Conservation (phyloP, 2,888 invertebrate genomes). For the Buathra laborator region DNA sequence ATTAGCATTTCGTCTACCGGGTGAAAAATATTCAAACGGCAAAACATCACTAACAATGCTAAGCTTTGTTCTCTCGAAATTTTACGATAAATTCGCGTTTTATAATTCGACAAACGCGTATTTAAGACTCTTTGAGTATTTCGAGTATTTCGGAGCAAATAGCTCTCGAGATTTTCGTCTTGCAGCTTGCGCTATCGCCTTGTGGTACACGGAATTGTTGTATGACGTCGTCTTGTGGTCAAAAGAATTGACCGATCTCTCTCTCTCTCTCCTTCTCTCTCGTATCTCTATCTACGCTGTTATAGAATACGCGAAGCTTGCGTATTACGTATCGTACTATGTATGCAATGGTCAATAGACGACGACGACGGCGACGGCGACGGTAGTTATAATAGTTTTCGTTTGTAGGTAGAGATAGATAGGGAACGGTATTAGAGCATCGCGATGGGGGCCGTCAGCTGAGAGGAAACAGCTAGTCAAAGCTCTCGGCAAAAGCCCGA, state of each 20-base stretch:
- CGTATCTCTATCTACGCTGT: not conserved
- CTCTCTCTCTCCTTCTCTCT: not conserved
- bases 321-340: not conserved
- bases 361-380: constrained; percentile 3
- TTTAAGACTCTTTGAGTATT: too few species aligned
- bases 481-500: not conserved
- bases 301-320: not conserved
- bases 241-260: constrained; percentile 61
- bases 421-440: not conserved
- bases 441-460: constrained; percentile 27
- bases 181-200: not conserved
- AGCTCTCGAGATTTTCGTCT: not conserved
- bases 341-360: constrained; percentile 19
- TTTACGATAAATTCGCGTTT: not conserved
- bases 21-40: constrained; percentile 41
- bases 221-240: constrained; percentile 62
- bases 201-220: not conserved
- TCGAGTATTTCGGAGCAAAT: too few species aligned
- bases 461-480: constrained; percentile 34
- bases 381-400: constrained; percentile 24
- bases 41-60: not conserved
- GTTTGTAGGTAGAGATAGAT: not conserved
- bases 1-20: constrained; percentile 65
- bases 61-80: not conserved
- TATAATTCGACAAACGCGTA: not conserved